Base-by-base conservation (phyloP, 30 jellyfish, hydroid and myxozoan species). In the Phacellophora camtschatica region DNA sequence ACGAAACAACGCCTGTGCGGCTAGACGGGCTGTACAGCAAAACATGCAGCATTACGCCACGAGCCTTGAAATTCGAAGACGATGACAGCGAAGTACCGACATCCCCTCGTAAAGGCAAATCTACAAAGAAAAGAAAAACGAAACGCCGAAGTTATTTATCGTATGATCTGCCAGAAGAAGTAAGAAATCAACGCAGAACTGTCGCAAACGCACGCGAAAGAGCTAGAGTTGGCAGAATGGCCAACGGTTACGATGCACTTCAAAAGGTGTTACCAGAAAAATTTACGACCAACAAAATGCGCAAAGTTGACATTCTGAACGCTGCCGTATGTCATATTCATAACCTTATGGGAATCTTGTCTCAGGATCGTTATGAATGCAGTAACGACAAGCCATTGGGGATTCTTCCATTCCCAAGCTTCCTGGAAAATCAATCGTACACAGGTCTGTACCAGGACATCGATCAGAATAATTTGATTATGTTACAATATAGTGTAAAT, bases 201-300 rank as follows among this genome's bases (percentile, higher is more conserved):
- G 82, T 83, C 4, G 95, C 95, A 16, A 83, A 83, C 45, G 95
- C 95, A 16, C 41, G 95, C 18, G 95, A 83, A 43, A 31, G 95
- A 18, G 95, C 95, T 11, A 37, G 95, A 16, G 95, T 83, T 9
- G 86, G 79, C 37, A 22, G 95, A 19, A 83, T 83, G 95, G 86
- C 95, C 9, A 71, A 69, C 22, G 95, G 86, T 9, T 83, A 68
- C 76, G 76, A 56, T 28, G 95, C 85, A 2, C 19, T 83, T 49
- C 87, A 68, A 22, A 83, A 46, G 32, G 56, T 87, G 1, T 53
- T 83, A 24, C 95, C 95, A 19, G 61, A 83, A 34, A 54, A 59
- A n/a, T 62, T 83, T 9, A 83, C 95, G 18, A 10, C 36, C 30
- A 36, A 62, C 8, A 83, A 83, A 25, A 83, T 59, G 86, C 77